Conservation (phyloP, 2,113 vertebrate species). For the Periophthalmus modestus region DNA sequence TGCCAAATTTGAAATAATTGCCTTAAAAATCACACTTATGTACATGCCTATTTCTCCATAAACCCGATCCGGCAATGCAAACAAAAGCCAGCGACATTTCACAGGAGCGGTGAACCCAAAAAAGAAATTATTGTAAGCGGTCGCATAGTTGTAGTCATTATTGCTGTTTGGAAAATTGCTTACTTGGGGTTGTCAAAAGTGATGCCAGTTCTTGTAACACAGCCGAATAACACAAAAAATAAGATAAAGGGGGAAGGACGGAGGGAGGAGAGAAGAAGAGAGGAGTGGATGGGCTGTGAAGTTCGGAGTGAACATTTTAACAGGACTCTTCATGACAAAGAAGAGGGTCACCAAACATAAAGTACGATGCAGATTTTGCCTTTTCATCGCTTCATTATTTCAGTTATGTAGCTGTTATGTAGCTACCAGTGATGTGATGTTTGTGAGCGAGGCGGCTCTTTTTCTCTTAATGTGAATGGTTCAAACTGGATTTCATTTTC, state of each 20-base stretch:
- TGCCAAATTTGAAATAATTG: conserved; percentile 60
- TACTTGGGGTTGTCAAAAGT: conserved; percentile 59
- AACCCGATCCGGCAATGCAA: conserved; percentile 10
- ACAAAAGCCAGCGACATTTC: conserved; percentile 1
- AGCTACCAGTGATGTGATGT: no score
- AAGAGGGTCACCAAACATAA: conserved; percentile 1
- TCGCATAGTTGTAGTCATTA: conserved; percentile 46
- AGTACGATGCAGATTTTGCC: no score
- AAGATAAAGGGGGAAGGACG: conserved; percentile 3
- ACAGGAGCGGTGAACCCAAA: conserved; percentile 17
- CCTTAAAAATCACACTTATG: conserved; percentile 6
- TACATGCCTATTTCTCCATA: neutral
- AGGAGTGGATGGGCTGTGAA: conserved; percentile 37
- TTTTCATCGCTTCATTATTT: no score
- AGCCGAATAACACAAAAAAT: conserved; percentile 36
- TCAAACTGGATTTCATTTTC: no score
- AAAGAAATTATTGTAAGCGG: conserved; percentile 59
- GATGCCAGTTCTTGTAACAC: conserved; percentile 38
- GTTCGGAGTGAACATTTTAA: conserved; percentile 23
- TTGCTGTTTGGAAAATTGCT: conserved; percentile 64
- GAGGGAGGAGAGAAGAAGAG: neutral
- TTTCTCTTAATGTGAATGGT: no score
- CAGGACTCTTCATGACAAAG: conserved; percentile 15
- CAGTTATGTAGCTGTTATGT: no score
- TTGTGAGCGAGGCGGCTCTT: no score